Conservation (phyloP, 2,797 vertebrate genomes). For the Odontamblyopus rebecca region DNA sequence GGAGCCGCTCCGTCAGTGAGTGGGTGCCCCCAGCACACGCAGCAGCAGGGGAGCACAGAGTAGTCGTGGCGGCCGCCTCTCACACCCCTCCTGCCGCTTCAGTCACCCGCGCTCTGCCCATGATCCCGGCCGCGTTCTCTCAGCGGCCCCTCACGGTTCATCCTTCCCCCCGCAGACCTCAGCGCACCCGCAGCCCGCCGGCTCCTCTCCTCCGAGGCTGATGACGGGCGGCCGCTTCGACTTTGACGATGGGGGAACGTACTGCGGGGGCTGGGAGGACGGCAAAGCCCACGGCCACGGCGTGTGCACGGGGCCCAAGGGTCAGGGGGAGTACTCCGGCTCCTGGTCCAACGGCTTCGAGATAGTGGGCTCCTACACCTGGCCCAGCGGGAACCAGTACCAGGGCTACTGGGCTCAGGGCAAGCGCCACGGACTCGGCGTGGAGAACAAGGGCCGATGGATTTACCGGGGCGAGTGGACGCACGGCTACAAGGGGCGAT, state of each 20-base stretch:
- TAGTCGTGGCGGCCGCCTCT: slow-evolving; percentile 37
- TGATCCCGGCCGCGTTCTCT: slow-evolving; percentile 41
- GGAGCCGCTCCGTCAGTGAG: slow-evolving; percentile 15
- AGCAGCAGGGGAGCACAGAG: slow-evolving; percentile 20
- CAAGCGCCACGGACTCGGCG: slow-evolving; percentile 94
- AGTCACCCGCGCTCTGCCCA: slow-evolving; percentile 16
- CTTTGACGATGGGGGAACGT: slow-evolving; percentile 99
- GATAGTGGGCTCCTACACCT: slow-evolving; percentile 97
- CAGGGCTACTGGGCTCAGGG: slow-evolving; percentile 98
- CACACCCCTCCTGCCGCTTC: slow-evolving; percentile 31
- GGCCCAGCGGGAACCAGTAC: slow-evolving; percentile 99
- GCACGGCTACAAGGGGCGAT: slow-evolving; percentile 98
- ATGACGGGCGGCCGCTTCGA: slow-evolving; percentile 99
- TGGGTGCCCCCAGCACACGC: slow-evolving; percentile 36
- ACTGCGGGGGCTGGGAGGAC: slow-evolving; percentile 99
- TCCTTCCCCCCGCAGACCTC: background rate
- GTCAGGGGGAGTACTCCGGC: slow-evolving; percentile 97
- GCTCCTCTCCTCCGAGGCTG: background rate
- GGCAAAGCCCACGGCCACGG: slow-evolving; percentile 99
- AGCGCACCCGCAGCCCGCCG: background rate
- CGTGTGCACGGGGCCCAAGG: slow-evolving; percentile 98
- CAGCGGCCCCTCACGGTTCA: slow-evolving; percentile 14
- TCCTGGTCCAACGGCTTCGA: slow-evolving; percentile 98
- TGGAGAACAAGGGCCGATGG: slow-evolving; percentile 99
- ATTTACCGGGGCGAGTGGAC: slow-evolving; percentile 99